Conservation (phyloP, 2,888 invertebrate species). For the Cataglyphis albicans region DNA sequence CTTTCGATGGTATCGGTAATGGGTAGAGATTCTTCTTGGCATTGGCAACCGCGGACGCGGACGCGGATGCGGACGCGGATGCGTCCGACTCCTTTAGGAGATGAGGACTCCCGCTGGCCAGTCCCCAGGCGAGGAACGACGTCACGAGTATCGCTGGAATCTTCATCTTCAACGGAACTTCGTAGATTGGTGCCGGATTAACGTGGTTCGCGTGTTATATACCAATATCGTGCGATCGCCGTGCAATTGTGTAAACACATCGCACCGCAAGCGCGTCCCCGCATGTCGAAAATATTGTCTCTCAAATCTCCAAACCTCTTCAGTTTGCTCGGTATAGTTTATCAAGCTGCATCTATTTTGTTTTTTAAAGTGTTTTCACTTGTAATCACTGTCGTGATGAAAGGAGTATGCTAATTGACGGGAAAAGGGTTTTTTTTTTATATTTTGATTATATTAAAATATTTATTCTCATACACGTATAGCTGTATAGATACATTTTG, state of each 20-base stretch:
- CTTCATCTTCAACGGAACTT: constrained; percentile 68
- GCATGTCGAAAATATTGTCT: constrained; percentile 45
- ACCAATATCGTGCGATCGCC: constrained; percentile 20
- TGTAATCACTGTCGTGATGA: constrained; percentile 15
- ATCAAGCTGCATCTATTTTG: constrained; percentile 25
- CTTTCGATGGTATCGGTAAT: neutral
- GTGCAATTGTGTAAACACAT: constrained; percentile 63
- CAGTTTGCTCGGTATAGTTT: neutral
- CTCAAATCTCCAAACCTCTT: constrained; percentile 21
- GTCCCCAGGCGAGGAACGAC: constrained; percentile 60
- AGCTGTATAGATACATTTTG: neutral
- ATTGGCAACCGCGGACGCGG: neutral
- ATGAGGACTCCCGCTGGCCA: constrained; percentile 46
- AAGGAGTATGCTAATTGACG: neutral
- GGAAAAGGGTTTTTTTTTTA: neutral
- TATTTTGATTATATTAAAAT: neutral
- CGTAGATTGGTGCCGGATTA: constrained; percentile 62
- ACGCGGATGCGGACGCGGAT: constrained; percentile 27
- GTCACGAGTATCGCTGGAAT: constrained; percentile 63
- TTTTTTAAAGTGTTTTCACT: constrained; percentile 16
- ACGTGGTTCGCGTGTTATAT: constrained; percentile 54
- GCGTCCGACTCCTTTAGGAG: neutral
- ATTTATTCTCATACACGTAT: too few species aligned
- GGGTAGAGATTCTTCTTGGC: neutral
- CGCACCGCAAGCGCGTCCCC: neutral